Evolutionary conservation across 2,888 invertebrate species (phyloP).

Genomic region (Cosmopolites sordidus): DNA sequence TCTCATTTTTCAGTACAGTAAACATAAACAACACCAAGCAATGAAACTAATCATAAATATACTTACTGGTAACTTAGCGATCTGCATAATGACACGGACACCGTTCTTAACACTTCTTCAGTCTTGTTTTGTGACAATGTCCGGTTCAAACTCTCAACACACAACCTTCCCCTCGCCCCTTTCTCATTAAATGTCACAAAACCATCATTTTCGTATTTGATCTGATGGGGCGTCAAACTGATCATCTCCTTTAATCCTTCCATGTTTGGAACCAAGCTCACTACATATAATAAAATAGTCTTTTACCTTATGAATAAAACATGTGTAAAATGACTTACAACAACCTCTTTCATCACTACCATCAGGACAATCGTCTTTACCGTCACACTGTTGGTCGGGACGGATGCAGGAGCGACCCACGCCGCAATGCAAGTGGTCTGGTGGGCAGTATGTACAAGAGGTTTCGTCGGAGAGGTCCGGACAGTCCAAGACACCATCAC

Average conservation of each 20-base stretch:
- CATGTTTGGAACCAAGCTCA: slow-evolving; percentile 70
- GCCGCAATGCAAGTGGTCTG: slow-evolving; percentile 73
- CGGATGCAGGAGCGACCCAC: slow-evolving; percentile 72
- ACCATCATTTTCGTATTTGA: slow-evolving; percentile 69
- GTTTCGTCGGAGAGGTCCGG: slow-evolving; percentile 78
- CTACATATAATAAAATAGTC: slow-evolving; percentile 48
- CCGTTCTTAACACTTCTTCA: slow-evolving; percentile 55
- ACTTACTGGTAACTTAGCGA: slow-evolving; percentile 72
- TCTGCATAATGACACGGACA: slow-evolving; percentile 74
- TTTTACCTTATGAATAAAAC: not conserved
- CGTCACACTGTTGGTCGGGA: slow-evolving; percentile 70
- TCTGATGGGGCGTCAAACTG: slow-evolving; percentile 64
- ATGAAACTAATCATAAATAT: not conserved
- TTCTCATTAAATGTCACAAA: slow-evolving; percentile 82
- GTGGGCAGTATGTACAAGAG: slow-evolving; percentile 72
- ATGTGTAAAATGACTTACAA: slow-evolving; percentile 57
- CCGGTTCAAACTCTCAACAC: slow-evolving; percentile 71
- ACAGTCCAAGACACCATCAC: slow-evolving; percentile 85
- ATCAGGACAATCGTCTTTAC: slow-evolving; percentile 77
- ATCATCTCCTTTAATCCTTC: slow-evolving; percentile 43
- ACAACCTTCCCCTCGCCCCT: slow-evolving; percentile 74
- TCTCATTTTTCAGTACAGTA: no score
- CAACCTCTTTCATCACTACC: slow-evolving; percentile 84
- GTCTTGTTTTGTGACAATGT: slow-evolving; percentile 50
- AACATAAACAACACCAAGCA: no score